Evolutionary conservation across 2,797 vertebrate species (phyloP).

Genomic region (Scarus forsteni): DNA sequence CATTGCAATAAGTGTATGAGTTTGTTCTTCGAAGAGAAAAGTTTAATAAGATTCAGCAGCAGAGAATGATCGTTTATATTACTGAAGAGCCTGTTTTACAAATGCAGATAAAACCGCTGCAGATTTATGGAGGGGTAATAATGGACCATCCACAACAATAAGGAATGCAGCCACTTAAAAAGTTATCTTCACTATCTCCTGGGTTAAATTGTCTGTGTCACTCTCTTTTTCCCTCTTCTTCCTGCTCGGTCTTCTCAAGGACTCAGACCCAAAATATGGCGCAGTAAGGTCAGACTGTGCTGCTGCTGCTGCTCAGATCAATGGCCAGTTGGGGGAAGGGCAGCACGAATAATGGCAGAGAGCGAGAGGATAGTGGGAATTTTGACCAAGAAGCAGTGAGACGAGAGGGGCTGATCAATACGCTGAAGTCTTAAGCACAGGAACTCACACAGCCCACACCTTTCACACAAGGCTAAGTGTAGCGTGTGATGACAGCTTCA

Average conservation of each 20-base stretch:
- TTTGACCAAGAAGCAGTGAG: conserved; percentile 29
- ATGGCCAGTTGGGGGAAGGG: conserved; percentile 17
- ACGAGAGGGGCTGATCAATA: conserved; percentile 58
- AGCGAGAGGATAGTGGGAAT: conserved; percentile 37
- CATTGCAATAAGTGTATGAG: neutral
- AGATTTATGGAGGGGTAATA: conserved; percentile 8
- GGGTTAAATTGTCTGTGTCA: conserved; percentile 1
- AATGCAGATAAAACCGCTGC: neutral
- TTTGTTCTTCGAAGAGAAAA: neutral
- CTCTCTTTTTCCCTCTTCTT: neutral
- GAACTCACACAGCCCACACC: conserved; percentile 60
- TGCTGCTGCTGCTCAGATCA: conserved; percentile 38
- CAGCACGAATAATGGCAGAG: conserved; percentile 33
- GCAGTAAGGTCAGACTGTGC: conserved; percentile 23
- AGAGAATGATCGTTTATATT: neutral
- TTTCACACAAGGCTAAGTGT: conserved; percentile 67
- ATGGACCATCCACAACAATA: conserved; percentile 9
- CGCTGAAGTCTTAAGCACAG: conserved; percentile 51
- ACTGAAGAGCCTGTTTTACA: conserved; percentile 5
- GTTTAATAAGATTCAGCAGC: conserved; percentile 3
- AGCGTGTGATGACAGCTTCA: conserved; percentile 40
- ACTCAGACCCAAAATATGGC: conserved; percentile 43
- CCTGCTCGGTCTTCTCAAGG: conserved; percentile 13
- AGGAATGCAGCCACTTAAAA: conserved; percentile 13
- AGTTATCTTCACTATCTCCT: conserved; percentile 6